phyloP scores from a whole-genome alignment of 2,113 vertebrate species.

The Emberiza fucata region DNA sequence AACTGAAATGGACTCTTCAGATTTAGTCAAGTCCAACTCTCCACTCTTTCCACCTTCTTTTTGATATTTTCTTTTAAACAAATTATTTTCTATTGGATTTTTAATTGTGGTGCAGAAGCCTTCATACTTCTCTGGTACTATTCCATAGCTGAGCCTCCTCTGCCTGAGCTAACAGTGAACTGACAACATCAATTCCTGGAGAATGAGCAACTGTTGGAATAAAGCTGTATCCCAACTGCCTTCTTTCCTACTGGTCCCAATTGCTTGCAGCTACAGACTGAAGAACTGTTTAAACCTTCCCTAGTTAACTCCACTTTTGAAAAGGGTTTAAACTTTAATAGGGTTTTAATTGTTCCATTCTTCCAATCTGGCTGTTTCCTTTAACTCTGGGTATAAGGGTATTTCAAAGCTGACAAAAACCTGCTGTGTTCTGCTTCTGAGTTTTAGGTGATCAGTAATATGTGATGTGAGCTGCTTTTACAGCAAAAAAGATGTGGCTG shows the following conservation, averaged over 20 bases:
- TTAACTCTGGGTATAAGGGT: neutral
- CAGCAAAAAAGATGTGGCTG: neutral
- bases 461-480: neutral
- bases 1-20: neutral
- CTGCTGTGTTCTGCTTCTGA: neutral
- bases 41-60: neutral
- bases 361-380: neutral
- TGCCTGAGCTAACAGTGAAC: neutral
- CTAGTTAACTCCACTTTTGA: neutral
- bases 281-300: constrained; percentile 2
- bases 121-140: neutral
- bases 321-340: constrained; percentile 33
- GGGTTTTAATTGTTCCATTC: constrained; percentile 42
- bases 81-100: neutral
- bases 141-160: neutral
- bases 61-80: neutral
- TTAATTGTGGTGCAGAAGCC: neutral
- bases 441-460: neutral
- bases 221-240: neutral
- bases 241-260: neutral
- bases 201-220: neutral
- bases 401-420: neutral
- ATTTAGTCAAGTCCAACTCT: neutral
- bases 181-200: neutral
- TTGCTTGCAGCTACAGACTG: neutral